phyloP scores from a whole-genome alignment of 2,113 vertebrate genomes.

The Bos indicus region DNA sequence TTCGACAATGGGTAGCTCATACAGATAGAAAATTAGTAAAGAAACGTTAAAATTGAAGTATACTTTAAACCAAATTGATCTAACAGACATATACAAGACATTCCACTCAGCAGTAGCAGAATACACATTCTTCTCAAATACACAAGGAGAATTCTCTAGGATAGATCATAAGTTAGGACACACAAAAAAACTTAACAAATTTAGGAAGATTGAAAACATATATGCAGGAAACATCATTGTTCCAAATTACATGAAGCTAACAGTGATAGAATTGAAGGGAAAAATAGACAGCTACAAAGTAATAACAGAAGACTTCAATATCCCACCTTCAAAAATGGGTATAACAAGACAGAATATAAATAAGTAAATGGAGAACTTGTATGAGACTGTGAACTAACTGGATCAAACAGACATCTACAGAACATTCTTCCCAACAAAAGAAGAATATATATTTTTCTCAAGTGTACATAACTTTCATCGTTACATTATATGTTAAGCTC shows the following conservation, averaged over 20 bases:
- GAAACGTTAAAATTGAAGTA: background rate
- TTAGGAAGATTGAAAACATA: background rate
- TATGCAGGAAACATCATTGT: background rate
- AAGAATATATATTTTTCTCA: background rate
- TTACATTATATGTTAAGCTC: background rate
- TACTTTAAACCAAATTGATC: background rate
- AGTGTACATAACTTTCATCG: background rate
- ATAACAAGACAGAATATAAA: background rate
- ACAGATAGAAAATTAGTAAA: background rate
- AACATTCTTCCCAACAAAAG: background rate
- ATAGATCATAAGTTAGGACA: background rate
- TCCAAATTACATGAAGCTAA: background rate
- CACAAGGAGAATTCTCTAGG: background rate
- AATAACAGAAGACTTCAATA: background rate
- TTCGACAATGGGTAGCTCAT: background rate
- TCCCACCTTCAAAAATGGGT: background rate
- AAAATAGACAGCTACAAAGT: background rate
- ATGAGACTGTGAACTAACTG: background rate
- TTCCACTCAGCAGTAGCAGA: background rate
- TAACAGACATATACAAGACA: background rate
- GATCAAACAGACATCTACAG: background rate
- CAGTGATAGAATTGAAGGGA: background rate
- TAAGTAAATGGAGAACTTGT: background rate
- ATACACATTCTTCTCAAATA: background rate
- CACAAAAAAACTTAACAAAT: background rate